A percentile compares a stretch with the other conserved stretches of the same genome.
Conservation (phyloP, 2,888 invertebrate species). For the Cataglyphis altisquamis region DNA sequence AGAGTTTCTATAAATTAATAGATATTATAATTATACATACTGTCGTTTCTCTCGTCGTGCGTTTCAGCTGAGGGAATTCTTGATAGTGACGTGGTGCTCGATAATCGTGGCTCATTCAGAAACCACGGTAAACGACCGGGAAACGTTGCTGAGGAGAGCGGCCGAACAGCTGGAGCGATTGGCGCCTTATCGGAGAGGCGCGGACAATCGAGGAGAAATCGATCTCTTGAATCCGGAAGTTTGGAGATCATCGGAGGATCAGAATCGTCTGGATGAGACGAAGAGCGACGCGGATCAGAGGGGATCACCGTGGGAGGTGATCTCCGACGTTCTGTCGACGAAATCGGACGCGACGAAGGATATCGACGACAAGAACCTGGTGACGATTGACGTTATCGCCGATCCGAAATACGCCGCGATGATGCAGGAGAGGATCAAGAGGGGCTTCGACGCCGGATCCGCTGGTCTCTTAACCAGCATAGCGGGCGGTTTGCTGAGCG, state of each 20-base stretch:
- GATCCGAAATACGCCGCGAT: constrained; percentile 76
- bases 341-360: constrained; percentile 65
- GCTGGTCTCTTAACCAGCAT: constrained; percentile 81
- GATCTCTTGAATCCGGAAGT: constrained; percentile 32
- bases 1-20: background rate
- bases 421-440: constrained; percentile 80
- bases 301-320: constrained; percentile 47
- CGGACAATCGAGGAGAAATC: constrained; percentile 30
- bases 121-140: constrained; percentile 58
- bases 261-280: constrained; percentile 12
- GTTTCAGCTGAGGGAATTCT: constrained; percentile 70
- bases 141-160: constrained; percentile 50
- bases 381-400: constrained; percentile 71
- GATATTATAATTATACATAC: constrained; percentile 1
- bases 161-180: constrained; percentile 80
- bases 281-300: constrained; percentile 42
- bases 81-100: constrained; percentile 72
- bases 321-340: constrained; percentile 63
- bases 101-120: constrained; percentile 68
- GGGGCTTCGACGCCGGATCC: constrained; percentile 69
- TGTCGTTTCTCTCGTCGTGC: background rate
- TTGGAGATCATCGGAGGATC: background rate
- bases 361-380: constrained; percentile 67
- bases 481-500: constrained; percentile 81
- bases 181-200: constrained; percentile 75